Base-by-base conservation (phyloP, 2,797 vertebrate species). In the Myotis myotis region DNA sequence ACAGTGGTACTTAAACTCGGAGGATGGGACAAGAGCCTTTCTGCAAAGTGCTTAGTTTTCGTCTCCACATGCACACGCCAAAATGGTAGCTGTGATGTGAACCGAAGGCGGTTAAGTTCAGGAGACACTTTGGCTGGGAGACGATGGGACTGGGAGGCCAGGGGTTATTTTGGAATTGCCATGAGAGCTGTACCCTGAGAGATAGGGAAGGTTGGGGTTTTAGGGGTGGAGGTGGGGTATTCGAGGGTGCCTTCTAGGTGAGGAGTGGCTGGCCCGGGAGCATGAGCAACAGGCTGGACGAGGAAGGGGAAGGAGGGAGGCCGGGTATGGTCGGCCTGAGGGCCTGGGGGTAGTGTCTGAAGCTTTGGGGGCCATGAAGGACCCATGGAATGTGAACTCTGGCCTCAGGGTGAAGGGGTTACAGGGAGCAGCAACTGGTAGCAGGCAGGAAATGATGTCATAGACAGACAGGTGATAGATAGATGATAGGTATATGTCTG, bases 251-350 rank as follows among this genome's bases (percentile, higher is more conserved):
- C 15, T 16, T 51, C 44, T 8, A 7, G 71, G 47, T 20, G 47
- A 36, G 81, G 33, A 23, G 72, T 9, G 4, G 38, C 60, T 22
- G 6, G 17, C 10, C 1, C 9, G 51, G 20, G 22, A 38, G 16
- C 9, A 0, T 30, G 28, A 19, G 20, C 25, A 12, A 0, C 0
- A 28, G n/a, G 49, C 36, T 20, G 28, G 30, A 47, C 0, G 19
- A 6, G 44, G 8, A 19, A 33, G 30, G 10, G 80, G 51, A 5
- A 33, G 49, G 17, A 3, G 49, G 0, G 9, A 33, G 47, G 25
- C 17, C 1, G 41, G 30, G 79, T 2, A 5, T 19, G 62, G 41
- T 23, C 0, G 2, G 44, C 53, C 62, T 36, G 10, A n/a, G n/a
- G 86, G 44, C 17, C 62, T 25, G 1, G 11, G 11, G 28, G 3